Percentiles rank a stretch among this genome's conserved stretches.
These are phyloP conservation scores for Caenorhabditis sinica DNA, from an alignment of 2,888 invertebrate genomes.

Conservation along the genomic window DNA sequence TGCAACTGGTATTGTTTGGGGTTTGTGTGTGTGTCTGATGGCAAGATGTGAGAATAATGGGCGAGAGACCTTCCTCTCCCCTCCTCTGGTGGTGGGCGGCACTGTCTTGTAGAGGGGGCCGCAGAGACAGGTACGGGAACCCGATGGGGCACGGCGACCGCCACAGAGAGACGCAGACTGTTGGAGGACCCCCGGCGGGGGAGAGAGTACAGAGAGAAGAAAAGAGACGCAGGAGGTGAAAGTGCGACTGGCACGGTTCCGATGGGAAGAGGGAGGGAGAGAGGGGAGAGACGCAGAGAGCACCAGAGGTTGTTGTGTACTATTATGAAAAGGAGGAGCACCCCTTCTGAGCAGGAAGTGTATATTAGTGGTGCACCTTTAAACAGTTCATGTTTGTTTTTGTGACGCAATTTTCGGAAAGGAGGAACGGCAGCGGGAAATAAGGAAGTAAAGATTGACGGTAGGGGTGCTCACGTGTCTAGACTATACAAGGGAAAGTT, in stretches of 20 bases:
- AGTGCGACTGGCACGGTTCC: conserved; percentile 54
- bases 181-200: background rate
- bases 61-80: background rate
- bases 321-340: conserved; percentile 52
- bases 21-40: conserved; percentile 30
- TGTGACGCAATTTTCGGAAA: conserved; percentile 47
- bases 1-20: conserved; percentile 46
- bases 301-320: conserved; percentile 7
- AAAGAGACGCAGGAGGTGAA: conserved; percentile 50
- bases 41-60: conserved; percentile 56
- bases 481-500: background rate
- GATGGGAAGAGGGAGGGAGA: background rate
- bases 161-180: conserved; percentile 18
- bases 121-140: conserved; percentile 68
- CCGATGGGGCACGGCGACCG: conserved; percentile 18
- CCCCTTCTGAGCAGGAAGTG: conserved; percentile 31
- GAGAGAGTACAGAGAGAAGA: background rate
- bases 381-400: conserved; percentile 45
- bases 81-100: conserved; percentile 21
- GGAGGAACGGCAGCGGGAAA: conserved; percentile 25
- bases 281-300: conserved; percentile 7
- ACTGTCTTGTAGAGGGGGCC: conserved; percentile 47
- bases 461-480: background rate
- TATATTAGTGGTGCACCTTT: conserved; percentile 37
- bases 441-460: conserved; percentile 22